Conservation (phyloP, 2,113 vertebrate species). For the Alosa alosa region DNA sequence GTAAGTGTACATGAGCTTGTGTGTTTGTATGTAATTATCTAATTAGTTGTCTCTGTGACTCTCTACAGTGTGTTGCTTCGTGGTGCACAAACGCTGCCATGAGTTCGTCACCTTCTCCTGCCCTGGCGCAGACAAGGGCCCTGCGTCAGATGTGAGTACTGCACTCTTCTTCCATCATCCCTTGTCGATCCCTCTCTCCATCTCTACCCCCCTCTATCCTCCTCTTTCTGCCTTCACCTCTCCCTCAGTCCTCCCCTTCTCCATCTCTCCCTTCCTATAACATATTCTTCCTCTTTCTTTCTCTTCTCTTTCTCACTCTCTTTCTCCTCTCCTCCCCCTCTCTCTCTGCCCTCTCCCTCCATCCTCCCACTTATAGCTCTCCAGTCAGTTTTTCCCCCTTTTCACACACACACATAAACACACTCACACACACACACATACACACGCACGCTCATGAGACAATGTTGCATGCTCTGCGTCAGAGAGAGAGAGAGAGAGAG, state of each 20-base stretch:
- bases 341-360: not conserved
- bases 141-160: conserved; percentile 91
- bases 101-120: conserved; percentile 96
- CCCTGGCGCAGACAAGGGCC: conserved; percentile 91
- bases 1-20: too few relatives aligned
- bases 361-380: not conserved
- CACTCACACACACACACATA: not conserved
- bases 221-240: not conserved
- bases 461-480: not conserved
- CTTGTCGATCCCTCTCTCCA: conserved; percentile 16
- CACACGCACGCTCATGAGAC: not conserved
- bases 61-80: conserved; percentile 90
- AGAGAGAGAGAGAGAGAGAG: too few relatives aligned
- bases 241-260: not conserved
- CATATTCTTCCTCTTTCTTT: not conserved
- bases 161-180: not conserved
- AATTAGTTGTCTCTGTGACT: too few relatives aligned
- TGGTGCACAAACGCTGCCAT: conserved; percentile 97
- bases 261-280: not conserved
- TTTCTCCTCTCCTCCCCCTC: not conserved
- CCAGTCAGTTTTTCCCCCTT: not conserved
- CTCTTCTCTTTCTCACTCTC: not conserved
- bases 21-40: too few relatives aligned
- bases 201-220: not conserved
- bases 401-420: not conserved